phyloP scores from a whole-genome alignment of 64 coral and sea anemone species.

The Actinia equina region DNA sequence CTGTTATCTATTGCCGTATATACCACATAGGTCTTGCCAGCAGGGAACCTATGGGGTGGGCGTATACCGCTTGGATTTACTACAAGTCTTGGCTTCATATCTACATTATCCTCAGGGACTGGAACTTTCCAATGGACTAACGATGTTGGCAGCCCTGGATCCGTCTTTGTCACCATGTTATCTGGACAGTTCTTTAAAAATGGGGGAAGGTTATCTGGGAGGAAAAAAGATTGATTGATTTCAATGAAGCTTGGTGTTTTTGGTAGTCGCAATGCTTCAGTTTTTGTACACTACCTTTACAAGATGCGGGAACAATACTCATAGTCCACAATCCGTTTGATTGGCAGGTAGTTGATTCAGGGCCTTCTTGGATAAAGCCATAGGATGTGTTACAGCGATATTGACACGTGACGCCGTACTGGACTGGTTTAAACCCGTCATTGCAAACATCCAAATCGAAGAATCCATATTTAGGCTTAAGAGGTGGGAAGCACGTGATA shows the following conservation, averaged over 20 bases:
- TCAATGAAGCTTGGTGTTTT: too few relatives aligned
- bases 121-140: slow-evolving; percentile 56
- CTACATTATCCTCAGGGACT: slow-evolving; percentile 42
- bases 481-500: slow-evolving; percentile 26
- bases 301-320: slow-evolving; percentile 18
- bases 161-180: slow-evolving; percentile 16
- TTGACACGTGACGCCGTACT: slow-evolving; percentile 32
- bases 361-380: slow-evolving; percentile 44
- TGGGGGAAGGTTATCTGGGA: not conserved
- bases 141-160: slow-evolving; percentile 30
- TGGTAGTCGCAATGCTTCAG: not conserved
- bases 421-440: not conserved
- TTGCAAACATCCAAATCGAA: slow-evolving; percentile 30
- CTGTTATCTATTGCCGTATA: slow-evolving; percentile 28
- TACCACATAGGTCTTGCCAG: slow-evolving; percentile 20
- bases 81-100: not conserved
- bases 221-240: not conserved
- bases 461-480: slow-evolving; percentile 20
- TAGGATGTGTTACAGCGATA: slow-evolving; percentile 19
- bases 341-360: slow-evolving; percentile 35
- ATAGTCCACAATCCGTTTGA: slow-evolving; percentile 54
- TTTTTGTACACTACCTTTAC: slow-evolving; percentile 36
- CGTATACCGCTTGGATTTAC: not conserved
- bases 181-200: slow-evolving; percentile 27
- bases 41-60: slow-evolving; percentile 41